Evolutionary conservation across 2,113 vertebrate species (phyloP).

Genomic region (Mastomys natalensis): DNA sequence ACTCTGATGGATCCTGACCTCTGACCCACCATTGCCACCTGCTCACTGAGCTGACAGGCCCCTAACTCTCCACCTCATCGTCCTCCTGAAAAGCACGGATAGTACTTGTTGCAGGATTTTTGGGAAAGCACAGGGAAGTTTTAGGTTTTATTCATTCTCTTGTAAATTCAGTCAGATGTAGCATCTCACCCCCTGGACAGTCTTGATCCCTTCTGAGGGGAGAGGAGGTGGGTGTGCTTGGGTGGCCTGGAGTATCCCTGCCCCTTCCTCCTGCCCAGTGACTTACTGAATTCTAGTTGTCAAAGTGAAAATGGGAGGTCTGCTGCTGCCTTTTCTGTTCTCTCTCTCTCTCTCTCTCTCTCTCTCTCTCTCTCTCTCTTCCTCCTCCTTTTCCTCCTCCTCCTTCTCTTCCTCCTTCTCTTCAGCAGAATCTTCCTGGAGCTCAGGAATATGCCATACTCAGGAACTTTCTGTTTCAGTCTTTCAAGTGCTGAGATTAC

Average conservation of each 20-base stretch:
- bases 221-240: not conserved
- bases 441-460: not conserved
- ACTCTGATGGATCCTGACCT: not conserved
- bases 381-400: not conserved
- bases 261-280: not conserved
- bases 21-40: not conserved
- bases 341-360: not conserved
- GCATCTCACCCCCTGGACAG: not conserved
- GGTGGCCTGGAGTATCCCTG: not conserved
- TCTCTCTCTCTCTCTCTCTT: no score
- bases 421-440: not conserved
- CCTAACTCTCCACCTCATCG: not conserved
- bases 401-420: not conserved
- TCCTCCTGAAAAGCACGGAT: not conserved
- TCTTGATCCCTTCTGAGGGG: not conserved
- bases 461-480: not conserved
- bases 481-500: not conserved
- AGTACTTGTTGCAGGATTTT: not conserved
- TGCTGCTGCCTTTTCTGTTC: not conserved
- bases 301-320: not conserved
- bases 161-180: not conserved
- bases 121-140: not conserved
- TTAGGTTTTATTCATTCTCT: not conserved
- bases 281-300: not conserved
- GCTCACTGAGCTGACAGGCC: not conserved